Evolutionary conservation across 1,140 invertebrate genomes (phyloP), one percentile per base, ranked within the genome.

Genomic region (Lamellibrachia luymesi): DNA sequence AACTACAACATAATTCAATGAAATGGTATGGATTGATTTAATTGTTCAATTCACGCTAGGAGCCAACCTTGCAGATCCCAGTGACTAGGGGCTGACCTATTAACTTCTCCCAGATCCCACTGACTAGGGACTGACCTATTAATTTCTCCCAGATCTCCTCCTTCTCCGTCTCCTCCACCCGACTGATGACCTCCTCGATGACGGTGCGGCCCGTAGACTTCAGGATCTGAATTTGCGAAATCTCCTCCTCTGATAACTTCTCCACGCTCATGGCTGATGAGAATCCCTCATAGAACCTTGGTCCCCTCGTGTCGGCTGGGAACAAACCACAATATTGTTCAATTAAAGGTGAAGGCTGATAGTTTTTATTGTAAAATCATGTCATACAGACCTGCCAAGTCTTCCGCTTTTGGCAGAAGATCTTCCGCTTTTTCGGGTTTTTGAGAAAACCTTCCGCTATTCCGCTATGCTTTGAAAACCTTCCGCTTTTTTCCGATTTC

Each of bases 131-230:
- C 93, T 93, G 51, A 93, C 93, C 90, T 64, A 92, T 64, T 22
- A 56, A 27, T 51, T 93, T 93, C 50, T 93, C 93, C 92, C 92
- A 92, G 90, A 93, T 93, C n/a, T 90, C 90, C 80, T 93, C 93
- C 49, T 91, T 93, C 50, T 93, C 93, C 56, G 64, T 93, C 80
- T 93, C 93, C 50, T 93, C 93, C 27, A 93, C 90, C 10, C 92
- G 92, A 22, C 56, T 93, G 49, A 93, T 93, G 38, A 93, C 92
- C 92, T 93, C 93, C 92, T 93, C 93, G 51, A 93, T 93, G 51
- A 93, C 92, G 17, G 93, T 93, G 10, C 52, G 92, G 10, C 90
- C 51, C 10, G 90, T 92, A 22, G 38, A 89, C 56, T 93, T 93
- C 38, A 92, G 64, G 51, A 93, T 56, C 80, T 93, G 92, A 50